Evolutionary conservation across 2,888 invertebrate genomes (phyloP).

Genomic region (Aspidiotus rigidus): DNA sequence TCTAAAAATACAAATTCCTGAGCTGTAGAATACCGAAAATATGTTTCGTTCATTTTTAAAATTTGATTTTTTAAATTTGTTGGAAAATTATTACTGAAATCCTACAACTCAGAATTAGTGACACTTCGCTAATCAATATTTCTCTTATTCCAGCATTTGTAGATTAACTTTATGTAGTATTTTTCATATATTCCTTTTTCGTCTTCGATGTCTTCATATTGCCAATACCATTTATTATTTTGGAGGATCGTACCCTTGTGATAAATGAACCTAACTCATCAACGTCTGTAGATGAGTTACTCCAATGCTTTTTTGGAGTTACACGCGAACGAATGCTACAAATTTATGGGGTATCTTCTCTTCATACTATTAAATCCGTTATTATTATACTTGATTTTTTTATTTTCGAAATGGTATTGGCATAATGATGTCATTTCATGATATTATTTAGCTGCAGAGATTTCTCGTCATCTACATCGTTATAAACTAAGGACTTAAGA

Average conservation of each 20-base stretch:
- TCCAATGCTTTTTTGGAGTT: background rate
- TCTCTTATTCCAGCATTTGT: background rate
- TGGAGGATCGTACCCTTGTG: too few relatives aligned
- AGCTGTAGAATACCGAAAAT: too few relatives aligned
- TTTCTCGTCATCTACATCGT: too few relatives aligned
- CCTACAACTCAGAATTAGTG: background rate
- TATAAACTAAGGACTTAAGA: too few relatives aligned
- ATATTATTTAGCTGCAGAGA: too few relatives aligned
- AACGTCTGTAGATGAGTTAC: too few relatives aligned
- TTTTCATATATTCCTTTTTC: background rate
- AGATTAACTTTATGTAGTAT: background rate
- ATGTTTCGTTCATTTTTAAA: too few relatives aligned
- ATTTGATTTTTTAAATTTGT: background rate
- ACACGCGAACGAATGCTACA: background rate
- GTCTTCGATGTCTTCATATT: background rate
- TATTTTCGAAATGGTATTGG: background rate
- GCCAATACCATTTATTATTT: too few relatives aligned
- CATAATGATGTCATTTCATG: too few relatives aligned
- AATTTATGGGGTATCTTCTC: slow-evolving; percentile 18
- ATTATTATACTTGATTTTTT: slow-evolving; percentile 14
- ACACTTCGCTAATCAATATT: background rate
- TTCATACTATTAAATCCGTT: slow-evolving; percentile 8
- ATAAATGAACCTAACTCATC: too few relatives aligned
- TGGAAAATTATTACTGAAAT: background rate
- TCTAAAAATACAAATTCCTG: background rate